Conservation (phyloP, 92 coral and sea anemone species). For the Zoanthus solanderi region DNA sequence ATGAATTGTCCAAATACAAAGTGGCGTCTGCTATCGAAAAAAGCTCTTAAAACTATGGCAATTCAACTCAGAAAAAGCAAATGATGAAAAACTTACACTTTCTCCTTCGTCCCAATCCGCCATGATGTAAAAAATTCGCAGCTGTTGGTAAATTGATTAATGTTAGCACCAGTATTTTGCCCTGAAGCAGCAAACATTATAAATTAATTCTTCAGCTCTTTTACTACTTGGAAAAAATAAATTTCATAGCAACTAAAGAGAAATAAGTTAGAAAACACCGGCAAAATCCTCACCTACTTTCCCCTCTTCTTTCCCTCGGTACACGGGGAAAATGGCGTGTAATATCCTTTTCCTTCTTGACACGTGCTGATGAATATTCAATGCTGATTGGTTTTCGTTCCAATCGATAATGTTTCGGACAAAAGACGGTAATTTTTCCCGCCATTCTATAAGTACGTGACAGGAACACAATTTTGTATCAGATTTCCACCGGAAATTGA, state of each 20-base stretch:
- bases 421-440: slow-evolving; percentile 19
- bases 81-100: background rate
- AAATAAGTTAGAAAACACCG: background rate
- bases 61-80: background rate
- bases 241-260: background rate
- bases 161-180: background rate
- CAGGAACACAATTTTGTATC: background rate
- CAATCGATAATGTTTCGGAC: slow-evolving; percentile 39
- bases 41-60: background rate
- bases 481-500: background rate
- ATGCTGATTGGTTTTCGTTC: slow-evolving; percentile 30
- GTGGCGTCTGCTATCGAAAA: too few relatives aligned
- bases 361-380: slow-evolving; percentile 48
- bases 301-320: background rate
- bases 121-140: slow-evolving; percentile 7
- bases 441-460: slow-evolving; percentile 13
- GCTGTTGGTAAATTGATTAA: background rate
- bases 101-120: slow-evolving; percentile 47
- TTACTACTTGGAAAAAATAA: background rate
- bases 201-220: background rate
- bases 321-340: background rate
- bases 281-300: background rate
- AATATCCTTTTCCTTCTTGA: too few relatives aligned
- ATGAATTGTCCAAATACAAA: background rate
- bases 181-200: background rate